Conservation (phyloP, 2,113 vertebrate genomes). For the Dolichallabes microphthalmus region DNA sequence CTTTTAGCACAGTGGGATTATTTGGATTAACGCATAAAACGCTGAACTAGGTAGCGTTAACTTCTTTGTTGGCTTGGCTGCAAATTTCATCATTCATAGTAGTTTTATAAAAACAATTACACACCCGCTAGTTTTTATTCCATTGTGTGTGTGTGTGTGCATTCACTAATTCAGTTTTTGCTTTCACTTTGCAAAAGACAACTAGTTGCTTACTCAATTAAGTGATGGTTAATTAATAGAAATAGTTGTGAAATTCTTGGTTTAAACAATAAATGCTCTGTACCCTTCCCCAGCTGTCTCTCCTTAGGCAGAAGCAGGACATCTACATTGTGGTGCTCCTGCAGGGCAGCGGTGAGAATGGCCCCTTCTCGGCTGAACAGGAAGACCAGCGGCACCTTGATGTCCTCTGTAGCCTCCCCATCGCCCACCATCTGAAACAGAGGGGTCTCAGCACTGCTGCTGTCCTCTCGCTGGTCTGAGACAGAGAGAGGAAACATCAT, state of each 20-base stretch:
- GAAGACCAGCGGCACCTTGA: slow-evolving; percentile 74
- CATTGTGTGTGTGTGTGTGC: too few relatives aligned
- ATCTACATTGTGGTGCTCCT: slow-evolving; percentile 74
- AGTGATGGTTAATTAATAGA: background rate
- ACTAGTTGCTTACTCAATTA: background rate
- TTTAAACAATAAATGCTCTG: background rate
- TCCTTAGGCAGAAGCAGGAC: slow-evolving; percentile 74
- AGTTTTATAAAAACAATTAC: too few relatives aligned
- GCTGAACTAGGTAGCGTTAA: too few relatives aligned
- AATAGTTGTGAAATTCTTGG: background rate
- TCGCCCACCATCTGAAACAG: slow-evolving; percentile 83
- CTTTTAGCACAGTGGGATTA: too few relatives aligned
- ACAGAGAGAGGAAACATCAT: background rate
- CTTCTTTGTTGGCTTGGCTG: too few relatives aligned
- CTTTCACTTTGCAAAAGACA: background rate
- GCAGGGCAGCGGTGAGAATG: slow-evolving; percentile 68
- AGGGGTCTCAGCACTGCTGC: slow-evolving; percentile 72
- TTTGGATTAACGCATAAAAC: too few relatives aligned
- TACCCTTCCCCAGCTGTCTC: slow-evolving; percentile 70
- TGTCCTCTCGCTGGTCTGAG: slow-evolving; percentile 75
- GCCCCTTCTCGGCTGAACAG: slow-evolving; percentile 75
- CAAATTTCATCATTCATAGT: too few relatives aligned
- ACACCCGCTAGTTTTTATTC: too few relatives aligned
- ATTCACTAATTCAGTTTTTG: background rate
- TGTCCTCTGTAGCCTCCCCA: slow-evolving; percentile 70